Evolutionary conservation across 2,797 vertebrate species (phyloP).

Genomic region (Poeciliopsis gracilis): DNA sequence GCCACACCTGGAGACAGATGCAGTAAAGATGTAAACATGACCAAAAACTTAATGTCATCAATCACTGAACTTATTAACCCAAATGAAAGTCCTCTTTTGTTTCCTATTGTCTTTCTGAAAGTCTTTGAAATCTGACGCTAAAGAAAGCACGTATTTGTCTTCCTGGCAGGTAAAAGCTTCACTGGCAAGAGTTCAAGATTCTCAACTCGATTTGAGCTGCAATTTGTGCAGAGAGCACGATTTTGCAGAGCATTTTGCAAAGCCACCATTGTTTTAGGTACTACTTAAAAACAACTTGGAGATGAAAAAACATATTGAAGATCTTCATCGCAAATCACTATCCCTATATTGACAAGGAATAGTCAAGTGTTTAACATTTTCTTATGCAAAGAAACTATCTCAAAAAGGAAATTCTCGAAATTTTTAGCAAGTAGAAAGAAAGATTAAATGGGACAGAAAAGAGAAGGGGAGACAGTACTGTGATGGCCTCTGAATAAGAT

Average conservation of each 20-base stretch:
- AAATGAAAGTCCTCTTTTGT: constrained; percentile 18
- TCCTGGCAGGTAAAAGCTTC: background rate
- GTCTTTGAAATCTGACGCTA: background rate
- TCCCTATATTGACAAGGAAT: background rate
- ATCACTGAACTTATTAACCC: background rate
- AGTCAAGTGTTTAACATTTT: background rate
- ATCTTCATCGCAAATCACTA: background rate
- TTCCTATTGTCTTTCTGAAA: background rate
- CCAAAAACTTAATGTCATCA: background rate
- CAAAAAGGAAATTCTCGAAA: background rate
- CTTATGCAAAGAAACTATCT: background rate
- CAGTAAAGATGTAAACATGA: constrained; percentile 11
- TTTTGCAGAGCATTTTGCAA: background rate
- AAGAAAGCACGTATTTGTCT: background rate
- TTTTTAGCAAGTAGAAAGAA: background rate
- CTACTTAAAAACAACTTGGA: background rate
- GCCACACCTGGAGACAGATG: constrained; percentile 53
- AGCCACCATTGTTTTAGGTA: background rate
- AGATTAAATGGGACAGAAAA: background rate
- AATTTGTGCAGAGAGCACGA: background rate
- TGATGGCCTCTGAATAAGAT: constrained; percentile 1
- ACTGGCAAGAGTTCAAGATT: background rate
- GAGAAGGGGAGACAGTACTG: background rate
- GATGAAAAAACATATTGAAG: background rate
- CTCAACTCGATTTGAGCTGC: no score